Base-by-base conservation (phyloP, 2,113 vertebrate species). In the Chrysochloris asiatica region DNA sequence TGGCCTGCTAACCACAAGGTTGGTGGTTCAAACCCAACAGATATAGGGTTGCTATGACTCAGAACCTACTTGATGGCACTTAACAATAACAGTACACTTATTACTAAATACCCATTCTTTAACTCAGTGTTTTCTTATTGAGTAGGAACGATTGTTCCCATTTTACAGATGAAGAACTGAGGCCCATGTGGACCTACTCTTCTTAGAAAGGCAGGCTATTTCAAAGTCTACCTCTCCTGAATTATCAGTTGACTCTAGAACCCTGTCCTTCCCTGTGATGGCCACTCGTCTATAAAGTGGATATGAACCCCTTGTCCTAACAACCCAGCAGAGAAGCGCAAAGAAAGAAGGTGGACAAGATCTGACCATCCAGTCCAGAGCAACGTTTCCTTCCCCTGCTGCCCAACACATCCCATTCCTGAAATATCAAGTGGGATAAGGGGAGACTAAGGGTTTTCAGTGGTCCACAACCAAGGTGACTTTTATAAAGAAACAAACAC, bases 361-460 rank as follows among this genome's bases (percentile, higher is more conserved):
- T 0, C 12, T 0, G 21, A 9, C 3, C 0, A 1, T 1, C 26
- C 13, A 0, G 5, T 19, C 52, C 26, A 6, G 59, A 0, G 2
- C 21, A 21, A 13, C 0, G 36, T 9, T 0, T 12, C 36, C 36
- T 8, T 30, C 19, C 67, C 21, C 54, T 30, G 69, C 5, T 24
- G n/a, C 69, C 61, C 0, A 2, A 30, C 5, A 8, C 3, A 4
- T 6, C 47, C 0, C 4, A 8, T 3, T 54, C 50, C 71, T 71
- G 26, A 14, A 5, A 26, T 8, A n/a, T 4, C 21, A 30, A 69
- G 16, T 79, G 48, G 86, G 36, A 14, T 1, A 5, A 28, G 24
- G n/a, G 28, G 14, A 6, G 6, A n/a, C 8, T 1, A 12, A 52
- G 59, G 28, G 1, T 61, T 52, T 50, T 38, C 56, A 85, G 61